A percentile compares a stretch with the other conserved stretches of the same genome.
Evolutionary conservation across 1,140 invertebrate species (phyloP).

Genomic region (Drosophila mojavensis): DNA sequence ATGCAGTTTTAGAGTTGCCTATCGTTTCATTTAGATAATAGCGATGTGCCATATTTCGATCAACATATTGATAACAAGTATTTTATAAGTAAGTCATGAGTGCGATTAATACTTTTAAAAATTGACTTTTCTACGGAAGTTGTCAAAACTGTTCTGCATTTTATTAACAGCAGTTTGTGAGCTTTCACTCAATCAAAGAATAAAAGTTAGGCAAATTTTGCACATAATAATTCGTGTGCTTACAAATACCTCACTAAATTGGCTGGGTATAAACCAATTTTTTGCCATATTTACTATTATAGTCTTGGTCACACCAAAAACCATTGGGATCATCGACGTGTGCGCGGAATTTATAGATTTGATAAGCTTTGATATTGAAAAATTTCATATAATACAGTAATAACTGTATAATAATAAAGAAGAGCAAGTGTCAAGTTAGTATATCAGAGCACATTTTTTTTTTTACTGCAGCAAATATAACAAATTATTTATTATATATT

Average conservation of each 20-base stretch:
- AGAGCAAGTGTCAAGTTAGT: not conserved
- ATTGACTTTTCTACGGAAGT: not conserved
- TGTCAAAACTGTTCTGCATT: not conserved
- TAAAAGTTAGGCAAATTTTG: not conserved
- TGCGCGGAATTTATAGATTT: slow-evolving; percentile 5
- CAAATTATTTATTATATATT: not conserved
- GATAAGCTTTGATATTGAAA: not conserved
- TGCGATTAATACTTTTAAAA: not conserved
- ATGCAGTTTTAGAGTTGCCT: slow-evolving; percentile 3
- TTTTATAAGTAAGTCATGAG: slow-evolving; percentile 7
- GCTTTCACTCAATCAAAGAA: not conserved
- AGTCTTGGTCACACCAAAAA: slow-evolving; percentile 4
- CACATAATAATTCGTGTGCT: not conserved
- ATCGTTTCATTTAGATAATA: not conserved
- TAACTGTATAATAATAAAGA: not conserved
- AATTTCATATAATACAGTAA: not conserved
- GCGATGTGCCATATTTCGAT: not conserved
- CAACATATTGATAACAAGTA: not conserved
- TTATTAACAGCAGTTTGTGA: not conserved
- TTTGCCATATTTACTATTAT: not conserved
- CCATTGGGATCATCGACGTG: not conserved
- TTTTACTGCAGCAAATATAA: not conserved
- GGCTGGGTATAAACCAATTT: not conserved
- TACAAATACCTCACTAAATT: not conserved
- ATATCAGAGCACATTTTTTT: not conserved